Evolutionary conservation across 2,888 invertebrate genomes (phyloP).

Genomic region (Rhagonycha lutea): DNA sequence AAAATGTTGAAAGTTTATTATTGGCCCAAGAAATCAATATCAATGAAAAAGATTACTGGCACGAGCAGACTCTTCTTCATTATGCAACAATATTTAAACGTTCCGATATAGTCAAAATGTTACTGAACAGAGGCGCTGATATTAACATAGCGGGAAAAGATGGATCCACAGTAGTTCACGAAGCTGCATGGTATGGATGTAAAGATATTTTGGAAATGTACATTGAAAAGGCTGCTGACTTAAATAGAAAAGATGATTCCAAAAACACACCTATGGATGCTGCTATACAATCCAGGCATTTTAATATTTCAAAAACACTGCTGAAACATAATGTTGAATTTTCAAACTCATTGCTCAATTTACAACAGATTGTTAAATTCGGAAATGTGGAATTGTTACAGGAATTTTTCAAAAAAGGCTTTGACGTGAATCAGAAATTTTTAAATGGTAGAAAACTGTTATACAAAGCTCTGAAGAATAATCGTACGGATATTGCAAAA

Average conservation of each 20-base stretch:
- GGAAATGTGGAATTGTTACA: background rate
- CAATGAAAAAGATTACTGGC: background rate
- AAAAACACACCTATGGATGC: background rate
- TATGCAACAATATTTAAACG: slow-evolving; percentile 1
- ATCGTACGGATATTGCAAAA: background rate
- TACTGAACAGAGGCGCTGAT: background rate
- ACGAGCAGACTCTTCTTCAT: background rate
- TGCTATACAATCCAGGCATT: background rate
- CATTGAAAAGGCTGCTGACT: background rate
- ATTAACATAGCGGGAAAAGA: background rate
- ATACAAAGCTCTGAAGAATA: background rate
- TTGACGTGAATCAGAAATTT: background rate
- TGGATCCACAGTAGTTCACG: background rate
- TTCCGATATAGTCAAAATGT: background rate
- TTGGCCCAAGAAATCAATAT: background rate
- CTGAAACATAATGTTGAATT: background rate
- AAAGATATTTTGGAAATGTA: background rate
- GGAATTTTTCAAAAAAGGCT: background rate
- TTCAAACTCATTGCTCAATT: background rate
- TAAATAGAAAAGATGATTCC: background rate
- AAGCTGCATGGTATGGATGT: background rate
- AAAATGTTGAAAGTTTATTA: background rate
- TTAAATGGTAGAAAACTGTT: background rate
- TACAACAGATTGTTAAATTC: background rate
- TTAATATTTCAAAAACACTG: background rate